phyloP scores from a whole-genome alignment of 1,140 invertebrate genomes.

The Drosophila miranda region DNA sequence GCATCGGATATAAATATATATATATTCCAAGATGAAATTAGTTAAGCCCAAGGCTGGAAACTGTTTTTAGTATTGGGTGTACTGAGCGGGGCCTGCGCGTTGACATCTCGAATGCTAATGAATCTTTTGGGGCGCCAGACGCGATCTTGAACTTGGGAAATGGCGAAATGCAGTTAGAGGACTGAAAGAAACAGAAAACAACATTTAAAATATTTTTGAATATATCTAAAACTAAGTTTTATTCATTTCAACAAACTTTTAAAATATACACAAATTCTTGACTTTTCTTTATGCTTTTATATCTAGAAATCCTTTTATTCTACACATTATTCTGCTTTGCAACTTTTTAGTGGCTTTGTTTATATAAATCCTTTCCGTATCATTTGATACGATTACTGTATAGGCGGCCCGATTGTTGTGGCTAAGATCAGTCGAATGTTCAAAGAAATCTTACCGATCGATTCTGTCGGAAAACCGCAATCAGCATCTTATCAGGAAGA shows the following conservation, averaged over 20 bases:
- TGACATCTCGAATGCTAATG: conserved; percentile 73
- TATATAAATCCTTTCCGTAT: conserved; percentile 3
- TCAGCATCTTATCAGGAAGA: conserved; percentile 45
- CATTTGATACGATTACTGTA: conserved; percentile 8
- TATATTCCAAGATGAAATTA: conserved; percentile 72
- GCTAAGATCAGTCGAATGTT: conserved; percentile 16
- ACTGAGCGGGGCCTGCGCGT: conserved; percentile 31
- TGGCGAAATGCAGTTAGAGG: conserved; percentile 30
- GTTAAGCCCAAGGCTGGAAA: conserved; percentile 59
- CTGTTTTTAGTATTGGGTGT: conserved; percentile 40
- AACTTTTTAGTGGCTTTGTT: not conserved
- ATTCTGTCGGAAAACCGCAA: conserved; percentile 41
- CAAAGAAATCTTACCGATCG: conserved; percentile 14
- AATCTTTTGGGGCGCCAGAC: conserved; percentile 25
- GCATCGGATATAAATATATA: conserved; percentile 30
- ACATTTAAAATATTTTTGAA: not conserved
- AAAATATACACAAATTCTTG: too few relatives aligned
- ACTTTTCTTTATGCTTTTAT: too few relatives aligned
- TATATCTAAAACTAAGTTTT: not conserved
- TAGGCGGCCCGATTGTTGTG: conserved; percentile 60
- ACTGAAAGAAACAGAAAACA: not conserved
- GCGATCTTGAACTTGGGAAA: conserved; percentile 33
- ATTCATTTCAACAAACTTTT: too few relatives aligned
- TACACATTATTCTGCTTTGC: too few relatives aligned
- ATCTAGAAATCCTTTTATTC: too few relatives aligned